Conservation (phyloP, 2,113 vertebrate genomes). For the Corythaeola cristata region DNA sequence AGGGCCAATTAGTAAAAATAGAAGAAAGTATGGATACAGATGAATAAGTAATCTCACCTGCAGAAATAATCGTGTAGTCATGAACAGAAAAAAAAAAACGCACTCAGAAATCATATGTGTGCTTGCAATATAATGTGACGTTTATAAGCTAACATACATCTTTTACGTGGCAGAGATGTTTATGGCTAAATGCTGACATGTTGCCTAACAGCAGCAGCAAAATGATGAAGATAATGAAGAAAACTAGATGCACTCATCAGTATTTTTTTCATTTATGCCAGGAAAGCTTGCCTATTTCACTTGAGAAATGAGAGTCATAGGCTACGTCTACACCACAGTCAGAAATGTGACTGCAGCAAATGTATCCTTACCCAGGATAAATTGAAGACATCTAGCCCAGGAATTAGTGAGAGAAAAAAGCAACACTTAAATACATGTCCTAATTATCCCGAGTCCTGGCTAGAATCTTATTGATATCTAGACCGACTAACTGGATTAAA, state of each 20-base stretch:
- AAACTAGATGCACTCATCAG: not conserved
- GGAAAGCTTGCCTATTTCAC: not conserved
- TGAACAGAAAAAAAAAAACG: not conserved
- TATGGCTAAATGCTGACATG: not conserved
- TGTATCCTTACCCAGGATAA: not conserved
- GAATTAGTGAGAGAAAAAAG: not conserved
- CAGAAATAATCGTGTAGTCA: not conserved
- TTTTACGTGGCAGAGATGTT: not conserved
- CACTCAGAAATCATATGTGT: not conserved
- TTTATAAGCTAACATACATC: not conserved
- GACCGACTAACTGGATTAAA: not conserved
- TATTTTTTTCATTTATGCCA: not conserved
- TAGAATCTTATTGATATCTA: not conserved
- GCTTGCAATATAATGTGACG: not conserved
- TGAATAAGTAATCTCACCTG: not conserved
- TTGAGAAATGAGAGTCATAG: not conserved
- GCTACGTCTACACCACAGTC: not conserved
- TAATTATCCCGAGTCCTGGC: not conserved
- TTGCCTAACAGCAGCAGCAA: not conserved
- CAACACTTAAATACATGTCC: not conserved
- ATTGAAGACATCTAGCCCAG: not conserved
- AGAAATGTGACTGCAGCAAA: not conserved
- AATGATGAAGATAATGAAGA: constrained; percentile 16
- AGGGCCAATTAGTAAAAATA: not conserved
- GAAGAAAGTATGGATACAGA: not conserved